A percentile compares a stretch with the other conserved stretches of the same genome.
Conservation (phyloP, 1,140 invertebrate species). For the Sycophaga agraensis region DNA sequence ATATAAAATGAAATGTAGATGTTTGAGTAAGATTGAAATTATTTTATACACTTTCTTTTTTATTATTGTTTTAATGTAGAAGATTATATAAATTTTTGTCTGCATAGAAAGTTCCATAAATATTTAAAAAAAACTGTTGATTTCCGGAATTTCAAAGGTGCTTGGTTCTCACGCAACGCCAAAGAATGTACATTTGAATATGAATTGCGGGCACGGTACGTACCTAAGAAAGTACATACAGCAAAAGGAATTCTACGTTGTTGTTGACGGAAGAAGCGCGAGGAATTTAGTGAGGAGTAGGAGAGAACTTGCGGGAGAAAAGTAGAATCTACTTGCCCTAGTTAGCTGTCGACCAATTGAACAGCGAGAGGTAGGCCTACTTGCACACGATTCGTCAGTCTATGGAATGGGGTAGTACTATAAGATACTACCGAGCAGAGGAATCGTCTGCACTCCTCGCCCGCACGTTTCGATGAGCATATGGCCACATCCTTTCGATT, state of each 20-base stretch:
- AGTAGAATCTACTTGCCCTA: slow-evolving; percentile 17
- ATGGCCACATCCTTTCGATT: no score
- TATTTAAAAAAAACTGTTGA: no score
- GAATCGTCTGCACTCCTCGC: slow-evolving; percentile 22
- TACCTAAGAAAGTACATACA: slow-evolving; percentile 7
- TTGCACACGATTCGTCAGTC: slow-evolving; percentile 39
- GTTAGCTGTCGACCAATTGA: slow-evolving; percentile 40
- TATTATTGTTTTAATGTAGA: no score
- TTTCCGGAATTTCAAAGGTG: no score
- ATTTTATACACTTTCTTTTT: no score
- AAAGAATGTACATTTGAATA: slow-evolving; percentile 16
- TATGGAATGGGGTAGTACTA: slow-evolving; percentile 40
- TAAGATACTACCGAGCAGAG: slow-evolving; percentile 36
- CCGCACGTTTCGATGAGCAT: no score
- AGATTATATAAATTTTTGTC: no score
- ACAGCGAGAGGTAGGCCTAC: slow-evolving; percentile 33
- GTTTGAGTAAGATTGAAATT: no score
- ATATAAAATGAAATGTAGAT: no score
- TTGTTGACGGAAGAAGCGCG: slow-evolving; percentile 13
- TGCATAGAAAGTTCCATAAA: no score
- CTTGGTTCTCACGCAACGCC: no score
- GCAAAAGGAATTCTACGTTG: background rate
- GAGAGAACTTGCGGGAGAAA: slow-evolving; percentile 3
- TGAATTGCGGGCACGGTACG: slow-evolving; percentile 10
- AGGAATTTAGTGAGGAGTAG: slow-evolving; percentile 9